Evolutionary conservation across 2,888 invertebrate genomes (phyloP).

Genomic region (Chymomyza procnemis): DNA sequence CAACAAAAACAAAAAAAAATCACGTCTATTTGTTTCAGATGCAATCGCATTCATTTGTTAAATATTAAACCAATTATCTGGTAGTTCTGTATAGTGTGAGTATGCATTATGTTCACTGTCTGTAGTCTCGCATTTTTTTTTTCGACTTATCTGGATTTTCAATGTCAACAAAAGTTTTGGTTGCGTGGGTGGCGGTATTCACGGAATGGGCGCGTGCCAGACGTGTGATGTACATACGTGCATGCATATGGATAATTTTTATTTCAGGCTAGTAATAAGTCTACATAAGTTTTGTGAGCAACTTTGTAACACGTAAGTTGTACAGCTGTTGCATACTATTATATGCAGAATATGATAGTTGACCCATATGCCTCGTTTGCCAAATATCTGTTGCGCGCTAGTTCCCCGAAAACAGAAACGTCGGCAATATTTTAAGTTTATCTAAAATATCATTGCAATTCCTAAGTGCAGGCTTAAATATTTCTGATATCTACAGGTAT

Average conservation of each 20-base stretch:
- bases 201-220: neutral
- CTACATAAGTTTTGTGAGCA: neutral
- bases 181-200: neutral
- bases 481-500: no score
- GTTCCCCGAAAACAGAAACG: no score
- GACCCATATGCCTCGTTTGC: no score
- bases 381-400: no score
- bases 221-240: neutral
- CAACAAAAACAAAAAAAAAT: neutral
- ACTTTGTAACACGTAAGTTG: neutral
- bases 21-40: neutral
- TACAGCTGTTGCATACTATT: no score
- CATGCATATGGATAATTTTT: neutral
- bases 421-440: no score
- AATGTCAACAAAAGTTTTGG: neutral
- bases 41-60: neutral
- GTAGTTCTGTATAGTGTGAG: neutral
- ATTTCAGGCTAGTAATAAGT: neutral
- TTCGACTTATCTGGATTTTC: neutral
- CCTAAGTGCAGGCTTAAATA: no score
- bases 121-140: neutral
- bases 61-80: neutral
- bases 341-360: no score
- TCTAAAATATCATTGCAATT: no score
- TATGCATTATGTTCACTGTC: neutral